Base-by-base conservation (phyloP, 2,113 vertebrate genomes). In the Porphyrio hochstetteri region DNA sequence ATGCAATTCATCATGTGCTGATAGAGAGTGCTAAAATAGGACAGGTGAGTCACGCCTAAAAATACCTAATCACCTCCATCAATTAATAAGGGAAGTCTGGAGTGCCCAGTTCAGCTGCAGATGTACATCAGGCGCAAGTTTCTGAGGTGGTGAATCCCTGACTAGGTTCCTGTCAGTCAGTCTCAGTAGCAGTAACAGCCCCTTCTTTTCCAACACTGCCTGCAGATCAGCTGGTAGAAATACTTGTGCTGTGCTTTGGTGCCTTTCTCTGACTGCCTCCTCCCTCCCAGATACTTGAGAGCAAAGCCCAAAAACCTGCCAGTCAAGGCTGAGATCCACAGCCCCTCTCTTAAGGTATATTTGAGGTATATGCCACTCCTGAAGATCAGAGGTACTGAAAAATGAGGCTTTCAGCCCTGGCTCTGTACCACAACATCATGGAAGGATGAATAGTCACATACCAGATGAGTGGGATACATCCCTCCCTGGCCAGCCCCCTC, bases 21-120 rank as follows among this genome's bases (percentile, higher is more conserved):
- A 93, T 95, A 77, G 6, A 86, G 46, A 91, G 21, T 87, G n/a
- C 81, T 91, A 79, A 87, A 90, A 89, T 7, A 76, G 59, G 55
- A 33, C 82, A 86, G 91, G 80, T 77, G 82, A 92, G 12, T 86
- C 91, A 88, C 50, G 21, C 40, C 82, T 78, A 46, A 95, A 81
- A 94, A 88, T 86, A 86, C 44, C 63, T n/a, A 6, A 72, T 78
- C 50, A 25, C 9, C 36, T 59, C 88, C 76, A 63, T 25, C n/a
- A 65, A 61, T 16, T 76, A 44, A 81, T 33, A 27, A 42, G 35
- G 69, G 48, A 79, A 85, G 65, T 57, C 57, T 52, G 10, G 20
- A 64, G 29, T 10, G 11, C 44, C 33, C 55, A 44, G 63, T 38
- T 68, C 79, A 65, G 82, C 74, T 63, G 60, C 53, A 67, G 52